Evolutionary conservation across 2,113 vertebrate genomes (phyloP), one percentile per base, ranked within the genome.

Genomic region (Cyprinodon brontotheroides): DNA sequence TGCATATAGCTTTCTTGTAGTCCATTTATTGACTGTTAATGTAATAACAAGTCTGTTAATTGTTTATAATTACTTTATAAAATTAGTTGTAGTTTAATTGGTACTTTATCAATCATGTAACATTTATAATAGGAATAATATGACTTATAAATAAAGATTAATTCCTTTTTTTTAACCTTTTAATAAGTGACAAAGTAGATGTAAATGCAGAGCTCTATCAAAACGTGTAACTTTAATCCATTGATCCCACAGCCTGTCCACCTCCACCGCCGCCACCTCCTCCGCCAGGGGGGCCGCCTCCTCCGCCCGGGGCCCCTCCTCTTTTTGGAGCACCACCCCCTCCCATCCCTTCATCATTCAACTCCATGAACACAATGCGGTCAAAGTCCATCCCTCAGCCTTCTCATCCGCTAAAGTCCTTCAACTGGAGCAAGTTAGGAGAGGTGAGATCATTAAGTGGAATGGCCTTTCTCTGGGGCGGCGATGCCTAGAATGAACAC

Each of bases 341-440:
- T 64, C 94, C 92, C 2, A 85, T 93, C 40, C 86, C 86, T 0
- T 87, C 93, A 0, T 94, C 93, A 11, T 92, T 94, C 83, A 93
- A 72, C 71, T 86, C 82, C 3, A 81, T 89, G 9, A 82, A 64
- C 50, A 95, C 83, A 48, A 89, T 95, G 91, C 95, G 94, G 90
- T 96, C 95, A 83, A 99, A 98, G 85, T 95, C 93, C 70, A 93
- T 96, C 73, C 97, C 98, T 0, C 97, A 99, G 89, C 97, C 98
- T 20, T 98, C 98, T 22, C 97, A 99, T 70, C 97, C 98, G 0
- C 94, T 99, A 87, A 99, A 99, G 92, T 99, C 97, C 60, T 99
- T 99, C 93, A 99, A 99, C 93, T 99, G 98, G 98, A 93, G 96
- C 91, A 99, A 99, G 82, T 90, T 99, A 36, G 97, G 94, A 47